These are phyloP conservation scores for Rhimphoctona megacephalus DNA, from an alignment of 2,888 invertebrate species.

Conservation along the genomic window DNA sequence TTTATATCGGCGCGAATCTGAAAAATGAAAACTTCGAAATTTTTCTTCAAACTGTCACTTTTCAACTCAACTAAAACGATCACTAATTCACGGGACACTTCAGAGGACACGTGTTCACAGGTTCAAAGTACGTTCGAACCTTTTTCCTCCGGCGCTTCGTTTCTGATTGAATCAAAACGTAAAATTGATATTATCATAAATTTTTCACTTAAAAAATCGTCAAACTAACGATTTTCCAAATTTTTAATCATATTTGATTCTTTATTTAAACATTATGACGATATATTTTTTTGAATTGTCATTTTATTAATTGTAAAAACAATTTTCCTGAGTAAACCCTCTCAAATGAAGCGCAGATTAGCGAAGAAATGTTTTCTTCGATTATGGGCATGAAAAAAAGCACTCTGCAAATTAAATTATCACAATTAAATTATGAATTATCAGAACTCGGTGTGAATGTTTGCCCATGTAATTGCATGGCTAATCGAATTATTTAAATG, in stretches of 20 bases:
- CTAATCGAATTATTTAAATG: slow-evolving; percentile 78
- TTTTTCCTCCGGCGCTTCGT: not conserved
- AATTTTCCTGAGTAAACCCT: not conserved
- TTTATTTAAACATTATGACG: not conserved
- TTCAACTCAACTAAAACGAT: not conserved
- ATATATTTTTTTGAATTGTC: not conserved
- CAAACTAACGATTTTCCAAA: too few relatives aligned
- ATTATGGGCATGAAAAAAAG: not conserved
- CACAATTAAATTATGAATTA: slow-evolving; percentile 60
- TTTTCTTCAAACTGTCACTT: not conserved
- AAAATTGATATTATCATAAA: too few relatives aligned
- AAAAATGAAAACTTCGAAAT: not conserved
- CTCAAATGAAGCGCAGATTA: not conserved
- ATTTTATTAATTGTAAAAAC: not conserved
- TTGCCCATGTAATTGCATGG: slow-evolving; percentile 70
- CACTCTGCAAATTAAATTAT: slow-evolving; percentile 53
- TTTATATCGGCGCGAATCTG: not conserved
- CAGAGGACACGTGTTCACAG: not conserved
- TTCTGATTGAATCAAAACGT: too few relatives aligned
- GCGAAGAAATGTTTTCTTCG: not conserved
- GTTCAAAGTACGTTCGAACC: not conserved
- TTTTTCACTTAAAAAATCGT: too few relatives aligned
- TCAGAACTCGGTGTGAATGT: slow-evolving; percentile 44
- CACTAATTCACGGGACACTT: not conserved
- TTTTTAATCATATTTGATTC: not conserved